Conservation (phyloP, 2,888 invertebrate genomes). For the Pogonocherus hispidulus region DNA sequence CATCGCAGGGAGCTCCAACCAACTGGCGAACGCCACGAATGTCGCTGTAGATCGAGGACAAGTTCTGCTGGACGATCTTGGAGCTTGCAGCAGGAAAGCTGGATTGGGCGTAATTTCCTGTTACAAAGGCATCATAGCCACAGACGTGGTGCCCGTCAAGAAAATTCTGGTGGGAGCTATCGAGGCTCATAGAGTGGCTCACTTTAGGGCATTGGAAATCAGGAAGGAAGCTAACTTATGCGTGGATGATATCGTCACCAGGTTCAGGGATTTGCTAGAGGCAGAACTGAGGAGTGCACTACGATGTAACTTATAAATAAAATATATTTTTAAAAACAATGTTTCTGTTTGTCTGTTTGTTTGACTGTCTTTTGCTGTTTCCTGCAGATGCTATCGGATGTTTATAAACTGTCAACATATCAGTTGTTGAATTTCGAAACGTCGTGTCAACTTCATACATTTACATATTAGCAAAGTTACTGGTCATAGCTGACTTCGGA, state of each 20-base stretch:
- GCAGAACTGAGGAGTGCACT: conserved; percentile 41
- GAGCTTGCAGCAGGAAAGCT: conserved; percentile 55
- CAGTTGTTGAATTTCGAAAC: too few species aligned
- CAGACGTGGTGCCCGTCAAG: conserved; percentile 60
- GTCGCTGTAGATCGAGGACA: conserved; percentile 54
- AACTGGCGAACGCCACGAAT: conserved; percentile 48
- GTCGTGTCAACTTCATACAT: too few species aligned
- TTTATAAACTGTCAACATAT: too few species aligned
- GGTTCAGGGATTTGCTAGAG: conserved; percentile 44
- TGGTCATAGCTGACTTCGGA: too few species aligned
- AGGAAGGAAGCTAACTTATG: conserved; percentile 57
- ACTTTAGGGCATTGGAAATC: conserved; percentile 56
- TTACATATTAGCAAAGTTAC: too few species aligned
- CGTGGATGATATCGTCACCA: conserved; percentile 53
- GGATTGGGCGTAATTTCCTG: conserved; percentile 58
- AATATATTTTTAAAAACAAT: background rate
- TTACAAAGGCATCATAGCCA: conserved; percentile 59
- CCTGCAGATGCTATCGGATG: too few species aligned
- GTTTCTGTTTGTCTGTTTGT: too few species aligned
- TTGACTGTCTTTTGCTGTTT: too few species aligned
- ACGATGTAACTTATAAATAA: conserved; percentile 41
- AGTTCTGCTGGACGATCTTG: conserved; percentile 55
- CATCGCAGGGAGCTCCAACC: conserved; percentile 38
- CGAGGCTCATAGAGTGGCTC: conserved; percentile 55
- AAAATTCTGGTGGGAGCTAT: conserved; percentile 57